Base-by-base conservation (phyloP, 2,113 vertebrate species). In the Stigmatopora nigra region DNA sequence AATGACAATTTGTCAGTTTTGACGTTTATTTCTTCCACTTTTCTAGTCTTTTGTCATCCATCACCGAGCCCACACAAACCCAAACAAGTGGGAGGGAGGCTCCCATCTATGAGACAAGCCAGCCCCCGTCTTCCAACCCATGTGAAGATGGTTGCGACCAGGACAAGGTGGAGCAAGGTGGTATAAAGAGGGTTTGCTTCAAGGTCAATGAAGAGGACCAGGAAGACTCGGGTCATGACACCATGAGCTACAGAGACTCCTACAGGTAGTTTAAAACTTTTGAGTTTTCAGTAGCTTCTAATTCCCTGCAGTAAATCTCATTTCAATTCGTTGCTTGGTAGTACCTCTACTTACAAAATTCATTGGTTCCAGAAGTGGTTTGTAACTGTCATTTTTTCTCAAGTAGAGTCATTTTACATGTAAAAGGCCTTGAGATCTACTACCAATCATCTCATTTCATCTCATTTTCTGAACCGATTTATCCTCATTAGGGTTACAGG, bases 191-290 rank as follows among this genome's bases (percentile, higher is more conserved):
- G 45, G 97, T 99, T 76, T 98, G 95, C 82, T 99, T 99, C 81
- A 98, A 94, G 84, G 97, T 99, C 78, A 94, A 91, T 0, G 95
- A 99, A 78, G 97, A 99, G 13, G 95, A 99, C 63, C 97, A 99
- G 86, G 96, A 99, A 79, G 97, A 99, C 86, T 99, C 96, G 0
- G 96, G 96, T n/a, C 97, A 99, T 0, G 97, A 99, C 81, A 99
- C 97, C 3, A 95, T 98, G 92, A 99, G 97, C 87, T 98, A 95
- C 87, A 92, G 97, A 20, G 97, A 99, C 83, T 99, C 97, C 10
- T 99, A 99, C 91, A 99, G 96, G 97, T 98, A 65, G 61, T 17
- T 16, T 13, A 45, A 48, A 25, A 8, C 11, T 61, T 38, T 20
- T 11, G 12, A 31, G 22, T 14, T 56, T 56, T 35, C 13, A 7